A percentile compares a stretch with the other conserved stretches of the same genome.
Conservation (phyloP, 2,797 vertebrate species). For the Amphiprion clarkii region DNA sequence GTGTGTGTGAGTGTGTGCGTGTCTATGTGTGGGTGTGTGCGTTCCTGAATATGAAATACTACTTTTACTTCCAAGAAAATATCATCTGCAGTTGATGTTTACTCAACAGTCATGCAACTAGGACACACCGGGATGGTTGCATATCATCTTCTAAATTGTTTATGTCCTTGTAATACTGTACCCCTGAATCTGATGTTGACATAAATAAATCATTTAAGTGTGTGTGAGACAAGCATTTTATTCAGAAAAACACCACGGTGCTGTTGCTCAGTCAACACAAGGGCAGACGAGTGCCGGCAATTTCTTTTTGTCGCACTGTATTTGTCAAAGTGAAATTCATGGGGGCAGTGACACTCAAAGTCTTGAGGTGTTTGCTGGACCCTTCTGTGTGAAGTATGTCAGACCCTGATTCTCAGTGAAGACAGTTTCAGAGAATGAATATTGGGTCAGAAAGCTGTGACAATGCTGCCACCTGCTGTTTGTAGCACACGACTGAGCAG, state of each 20-base stretch:
- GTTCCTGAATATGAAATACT: constrained; percentile 19
- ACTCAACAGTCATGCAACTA: constrained; percentile 52
- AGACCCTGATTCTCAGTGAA: constrained; percentile 45
- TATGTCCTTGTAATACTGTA: constrained; percentile 69
- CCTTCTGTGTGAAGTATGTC: constrained; percentile 61
- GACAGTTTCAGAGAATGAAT: constrained; percentile 10
- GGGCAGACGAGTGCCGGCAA: constrained; percentile 29
- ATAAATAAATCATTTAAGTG: constrained; percentile 73
- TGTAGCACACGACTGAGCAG: constrained; percentile 15
- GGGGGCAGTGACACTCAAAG: constrained; percentile 43
- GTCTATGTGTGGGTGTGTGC: constrained; percentile 29
- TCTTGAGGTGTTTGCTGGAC: constrained; percentile 45
- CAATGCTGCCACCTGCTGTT: constrained; percentile 87
- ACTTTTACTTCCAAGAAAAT: constrained; percentile 43
- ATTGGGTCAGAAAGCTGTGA: constrained; percentile 59
- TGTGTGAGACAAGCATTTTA: constrained; percentile 47
- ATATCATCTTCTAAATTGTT: constrained; percentile 76
- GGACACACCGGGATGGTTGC: constrained; percentile 57
- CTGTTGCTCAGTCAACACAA: constrained; percentile 31
- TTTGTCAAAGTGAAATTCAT: constrained; percentile 45
- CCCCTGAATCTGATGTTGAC: constrained; percentile 55
- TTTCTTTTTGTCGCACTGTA: constrained; percentile 29
- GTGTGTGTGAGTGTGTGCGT: constrained; percentile 2
- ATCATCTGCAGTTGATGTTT: constrained; percentile 47
- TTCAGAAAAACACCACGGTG: constrained; percentile 11